phyloP scores from a whole-genome alignment of 2,888 invertebrate species.

The Graphium colonna region DNA sequence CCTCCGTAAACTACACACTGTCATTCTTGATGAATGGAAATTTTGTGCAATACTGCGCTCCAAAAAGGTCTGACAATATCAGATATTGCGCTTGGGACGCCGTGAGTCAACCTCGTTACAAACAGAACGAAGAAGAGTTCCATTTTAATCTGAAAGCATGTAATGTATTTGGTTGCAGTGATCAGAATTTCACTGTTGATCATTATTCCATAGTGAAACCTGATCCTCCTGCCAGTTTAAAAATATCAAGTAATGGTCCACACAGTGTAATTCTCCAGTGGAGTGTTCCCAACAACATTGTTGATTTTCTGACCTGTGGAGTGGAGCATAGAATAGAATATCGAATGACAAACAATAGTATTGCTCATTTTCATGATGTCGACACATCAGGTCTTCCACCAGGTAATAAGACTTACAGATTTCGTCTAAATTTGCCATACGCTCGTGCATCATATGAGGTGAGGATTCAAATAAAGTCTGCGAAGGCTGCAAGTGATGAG shows the following conservation, averaged over 20 bases:
- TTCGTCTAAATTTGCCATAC: conserved; percentile 79
- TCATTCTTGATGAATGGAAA: conserved; percentile 47
- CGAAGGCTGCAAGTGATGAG: conserved; percentile 71
- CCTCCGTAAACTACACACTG: conserved; percentile 46
- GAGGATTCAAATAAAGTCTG: conserved; percentile 83
- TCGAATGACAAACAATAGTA: conserved; percentile 70
- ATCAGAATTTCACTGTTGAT: conserved; percentile 76
- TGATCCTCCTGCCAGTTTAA: conserved; percentile 48
- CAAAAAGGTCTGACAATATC: conserved; percentile 32
- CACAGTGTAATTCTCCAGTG: conserved; percentile 63
- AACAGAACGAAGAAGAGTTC: conserved; percentile 66
- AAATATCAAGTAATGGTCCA: conserved; percentile 44
- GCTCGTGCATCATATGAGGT: conserved; percentile 86
- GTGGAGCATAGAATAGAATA: conserved; percentile 68
- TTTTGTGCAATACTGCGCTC: conserved; percentile 39
- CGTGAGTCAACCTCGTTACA: conserved; percentile 60
- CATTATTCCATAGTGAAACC: conserved; percentile 77
- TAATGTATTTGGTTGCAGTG: conserved; percentile 81
- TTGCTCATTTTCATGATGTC: conserved; percentile 61
- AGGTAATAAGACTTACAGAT: conserved; percentile 57
- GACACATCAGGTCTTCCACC: conserved; percentile 51
- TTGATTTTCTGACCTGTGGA: conserved; percentile 52
- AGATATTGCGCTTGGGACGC: conserved; percentile 55
- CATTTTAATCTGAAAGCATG: conserved; percentile 80
- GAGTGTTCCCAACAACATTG: conserved; percentile 57